These are phyloP conservation scores for Bhutanitis thaidina DNA, from an alignment of 2,888 invertebrate genomes.

Conservation along the genomic window DNA sequence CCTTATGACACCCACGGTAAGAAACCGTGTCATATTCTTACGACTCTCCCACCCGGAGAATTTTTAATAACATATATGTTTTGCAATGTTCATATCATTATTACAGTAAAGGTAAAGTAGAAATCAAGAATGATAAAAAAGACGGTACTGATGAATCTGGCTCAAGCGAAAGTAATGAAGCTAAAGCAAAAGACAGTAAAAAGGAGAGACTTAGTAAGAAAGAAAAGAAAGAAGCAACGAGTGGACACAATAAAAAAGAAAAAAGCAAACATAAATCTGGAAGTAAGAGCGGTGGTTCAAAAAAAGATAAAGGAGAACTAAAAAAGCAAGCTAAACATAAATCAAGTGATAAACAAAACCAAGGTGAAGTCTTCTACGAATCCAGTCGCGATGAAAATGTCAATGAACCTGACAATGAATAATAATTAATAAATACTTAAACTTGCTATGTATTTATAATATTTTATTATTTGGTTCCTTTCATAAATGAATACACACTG, in stretches of 20 bases:
- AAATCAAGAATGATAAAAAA: neutral
- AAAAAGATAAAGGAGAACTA: conserved; percentile 16
- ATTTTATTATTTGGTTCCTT: too few species aligned
- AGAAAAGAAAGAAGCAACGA: conserved; percentile 1
- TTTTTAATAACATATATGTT: too few species aligned
- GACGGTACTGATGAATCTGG: conserved; percentile 3
- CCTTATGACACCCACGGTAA: too few species aligned
- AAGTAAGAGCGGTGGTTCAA: neutral
- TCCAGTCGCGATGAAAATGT: conserved; percentile 66
- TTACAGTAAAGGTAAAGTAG: conserved; percentile 8
- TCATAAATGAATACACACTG: too few species aligned
- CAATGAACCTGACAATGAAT: conserved; percentile 53
- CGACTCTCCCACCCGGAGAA: too few species aligned
- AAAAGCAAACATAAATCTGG: conserved; percentile 10
- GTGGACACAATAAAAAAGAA: conserved; percentile 2
- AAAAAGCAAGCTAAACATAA: conserved; percentile 21
- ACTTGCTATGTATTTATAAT: too few species aligned
- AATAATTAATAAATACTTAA: conserved; percentile 26
- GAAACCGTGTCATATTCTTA: too few species aligned
- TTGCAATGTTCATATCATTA: too few species aligned
- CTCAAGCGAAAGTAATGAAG: conserved; percentile 12
- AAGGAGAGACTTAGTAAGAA: conserved; percentile 4
- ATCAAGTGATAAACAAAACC: conserved; percentile 8
- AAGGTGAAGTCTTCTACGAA: conserved; percentile 48
- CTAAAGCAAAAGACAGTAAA: conserved; percentile 3